Evolutionary conservation across 35 echinoderm and acorn worm genomes (phyloP).

Genomic region (Strongylocentrotus purpuratus): DNA sequence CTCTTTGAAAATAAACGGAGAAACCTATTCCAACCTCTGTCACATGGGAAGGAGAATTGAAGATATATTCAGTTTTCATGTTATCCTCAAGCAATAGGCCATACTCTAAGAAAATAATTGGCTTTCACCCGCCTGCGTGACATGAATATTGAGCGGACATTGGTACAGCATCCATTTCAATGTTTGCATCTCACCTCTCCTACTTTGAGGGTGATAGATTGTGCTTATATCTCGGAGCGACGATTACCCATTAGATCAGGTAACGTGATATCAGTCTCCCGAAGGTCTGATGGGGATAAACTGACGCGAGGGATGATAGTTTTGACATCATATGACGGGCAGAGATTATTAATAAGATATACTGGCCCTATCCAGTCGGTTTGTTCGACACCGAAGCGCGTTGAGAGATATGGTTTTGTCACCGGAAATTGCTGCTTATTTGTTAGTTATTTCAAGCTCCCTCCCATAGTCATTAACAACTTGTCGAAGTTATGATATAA

Average conservation of each 20-base stretch:
- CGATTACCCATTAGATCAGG: neutral
- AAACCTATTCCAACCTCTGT: too few species aligned
- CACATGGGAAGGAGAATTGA: too few species aligned
- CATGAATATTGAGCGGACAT: neutral
- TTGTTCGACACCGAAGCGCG: too few species aligned
- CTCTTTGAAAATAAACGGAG: too few species aligned
- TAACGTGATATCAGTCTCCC: neutral
- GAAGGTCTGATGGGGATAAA: neutral
- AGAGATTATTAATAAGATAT: neutral
- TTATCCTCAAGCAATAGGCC: neutral
- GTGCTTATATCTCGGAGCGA: neutral
- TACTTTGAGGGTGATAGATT: neutral
- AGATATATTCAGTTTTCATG: neutral
- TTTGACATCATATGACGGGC: neutral
- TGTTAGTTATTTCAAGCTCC: too few species aligned
- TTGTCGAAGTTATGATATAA: too few species aligned
- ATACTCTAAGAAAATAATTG: neutral
- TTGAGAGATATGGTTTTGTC: too few species aligned
- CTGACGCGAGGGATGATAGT: neutral
- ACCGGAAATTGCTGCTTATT: too few species aligned
- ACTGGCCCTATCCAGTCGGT: neutral
- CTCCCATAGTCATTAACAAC: too few species aligned
- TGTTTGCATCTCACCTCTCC: neutral
- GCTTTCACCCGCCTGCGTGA: neutral
- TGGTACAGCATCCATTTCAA: neutral